Conservation (phyloP, 2,888 invertebrate species). For the Limenitis camilla region DNA sequence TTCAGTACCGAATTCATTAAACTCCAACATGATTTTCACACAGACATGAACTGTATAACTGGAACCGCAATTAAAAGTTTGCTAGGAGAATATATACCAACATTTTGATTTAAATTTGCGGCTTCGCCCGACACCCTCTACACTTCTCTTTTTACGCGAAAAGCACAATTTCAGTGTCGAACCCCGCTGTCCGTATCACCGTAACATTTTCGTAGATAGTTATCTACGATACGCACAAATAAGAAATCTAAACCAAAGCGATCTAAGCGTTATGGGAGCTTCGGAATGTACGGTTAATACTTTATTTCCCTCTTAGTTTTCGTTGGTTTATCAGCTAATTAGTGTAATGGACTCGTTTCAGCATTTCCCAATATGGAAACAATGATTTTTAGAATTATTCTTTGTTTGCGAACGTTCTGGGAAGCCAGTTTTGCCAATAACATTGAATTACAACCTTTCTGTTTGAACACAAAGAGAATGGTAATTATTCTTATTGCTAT, state of each 20-base stretch:
- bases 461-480: slow-evolving; percentile 14
- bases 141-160: slow-evolving; percentile 19
- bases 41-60: slow-evolving; percentile 52
- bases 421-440: slow-evolving; percentile 13
- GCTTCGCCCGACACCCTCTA: slow-evolving; percentile 25
- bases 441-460: slow-evolving; percentile 16
- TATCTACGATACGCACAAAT: not conserved
- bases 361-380: slow-evolving; percentile 4
- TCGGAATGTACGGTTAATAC: not conserved
- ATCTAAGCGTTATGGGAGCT: not conserved
- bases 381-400: slow-evolving; percentile 17
- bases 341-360: slow-evolving; percentile 9
- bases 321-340: slow-evolving; percentile 6
- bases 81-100: slow-evolving; percentile 55
- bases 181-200: slow-evolving; percentile 1
- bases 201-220: not conserved
- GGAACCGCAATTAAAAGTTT: slow-evolving; percentile 69
- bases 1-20: slow-evolving; percentile 59
- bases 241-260: not conserved
- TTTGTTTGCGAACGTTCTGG: slow-evolving; percentile 13
- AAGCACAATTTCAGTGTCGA: slow-evolving; percentile 16
- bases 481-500: slow-evolving; percentile 21
- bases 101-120: slow-evolving; percentile 67
- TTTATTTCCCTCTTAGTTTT: not conserved
- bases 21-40: slow-evolving; percentile 58